Evolutionary conservation across 2,113 vertebrate species (phyloP), one percentile per base, ranked within the genome.

Genomic region (Dasypus novemcinctus): DNA sequence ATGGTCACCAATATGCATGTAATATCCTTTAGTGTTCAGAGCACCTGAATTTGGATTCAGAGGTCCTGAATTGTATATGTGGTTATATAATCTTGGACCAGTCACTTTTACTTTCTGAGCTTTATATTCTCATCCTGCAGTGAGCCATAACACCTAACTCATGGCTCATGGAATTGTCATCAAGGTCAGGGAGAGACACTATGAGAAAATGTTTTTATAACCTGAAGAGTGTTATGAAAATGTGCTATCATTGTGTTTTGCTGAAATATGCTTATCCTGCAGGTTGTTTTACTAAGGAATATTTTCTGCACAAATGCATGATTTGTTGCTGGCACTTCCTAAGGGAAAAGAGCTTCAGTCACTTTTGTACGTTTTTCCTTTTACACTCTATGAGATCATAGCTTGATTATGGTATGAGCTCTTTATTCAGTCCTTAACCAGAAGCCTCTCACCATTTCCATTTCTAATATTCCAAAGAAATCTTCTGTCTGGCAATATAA

Each of bases 401-500:
- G 12, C 33, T 57, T 66, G 43, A 87, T 71, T 79, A 80, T 20
- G 59, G 12, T 38, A 13, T 69, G 11, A 89, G 31, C 14, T 83
- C 10, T 78, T 79, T 72, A 85, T 17, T 90, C 52, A 15, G 29
- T 71, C 49, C 82, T 86, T 93, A 54, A 76, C 49, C 33, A 82
- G 38, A 92, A 88, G 59, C 25, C 9, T 89, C 69, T 59, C 93
- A 64, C 21, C 81, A 68, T 57, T 79, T 79, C 38, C 69, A 83
- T 83, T 86, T 94, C 52, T 94, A 38, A 78, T 90, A 85, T 84
- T 90, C 41, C 46, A 95, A 93, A 95, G n/a, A 83, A 90, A 94
- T 66, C 33, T 95, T 81, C 46, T 54, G 43, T 86, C 57, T 81
- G 71, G 52, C 13, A 1, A 2, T 91, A 59, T 94, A 76, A 82